Conservation (phyloP, 2,888 invertebrate species). For the Cryptocheilus praepositus region DNA sequence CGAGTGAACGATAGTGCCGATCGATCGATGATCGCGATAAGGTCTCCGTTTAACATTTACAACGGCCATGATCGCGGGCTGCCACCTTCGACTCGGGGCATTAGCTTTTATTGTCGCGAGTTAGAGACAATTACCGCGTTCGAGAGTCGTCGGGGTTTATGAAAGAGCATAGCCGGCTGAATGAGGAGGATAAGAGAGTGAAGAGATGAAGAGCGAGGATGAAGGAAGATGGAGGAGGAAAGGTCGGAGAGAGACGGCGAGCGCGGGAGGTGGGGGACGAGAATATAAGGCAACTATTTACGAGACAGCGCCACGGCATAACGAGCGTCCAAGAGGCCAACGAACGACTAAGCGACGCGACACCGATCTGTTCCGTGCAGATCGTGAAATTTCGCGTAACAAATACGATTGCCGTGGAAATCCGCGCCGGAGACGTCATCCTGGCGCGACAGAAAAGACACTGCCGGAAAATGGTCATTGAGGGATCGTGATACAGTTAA, state of each 20-base stretch:
- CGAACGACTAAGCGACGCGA: conserved; percentile 65
- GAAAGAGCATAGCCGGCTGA: conserved; percentile 2
- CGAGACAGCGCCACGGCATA: conserved; percentile 68
- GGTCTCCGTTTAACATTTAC: conserved; percentile 3
- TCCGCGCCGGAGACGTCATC: conserved; percentile 3
- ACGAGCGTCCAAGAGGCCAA: conserved; percentile 66
- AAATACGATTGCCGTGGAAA: conserved; percentile 52
- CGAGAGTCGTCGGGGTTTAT: background rate
- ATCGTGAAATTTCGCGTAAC: conserved; percentile 68
- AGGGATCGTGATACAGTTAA: too few species aligned
- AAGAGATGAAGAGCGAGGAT: conserved; percentile 18
- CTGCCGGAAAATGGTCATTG: too few species aligned
- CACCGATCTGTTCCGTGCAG: conserved; percentile 64
- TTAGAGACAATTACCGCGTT: background rate
- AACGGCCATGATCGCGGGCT: background rate
- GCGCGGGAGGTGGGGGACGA: conserved; percentile 37
- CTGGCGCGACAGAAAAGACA: background rate
- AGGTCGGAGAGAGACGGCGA: conserved; percentile 27
- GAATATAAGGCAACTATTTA: conserved; percentile 69
- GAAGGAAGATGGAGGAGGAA: conserved; percentile 33
- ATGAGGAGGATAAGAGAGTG: conserved; percentile 33
- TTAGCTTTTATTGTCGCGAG: conserved; percentile 4
- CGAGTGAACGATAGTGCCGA: background rate
- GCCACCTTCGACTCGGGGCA: conserved; percentile 1
- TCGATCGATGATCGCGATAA: background rate